phyloP scores from a whole-genome alignment of 2,113 vertebrate species.

The Cariama cristata region DNA sequence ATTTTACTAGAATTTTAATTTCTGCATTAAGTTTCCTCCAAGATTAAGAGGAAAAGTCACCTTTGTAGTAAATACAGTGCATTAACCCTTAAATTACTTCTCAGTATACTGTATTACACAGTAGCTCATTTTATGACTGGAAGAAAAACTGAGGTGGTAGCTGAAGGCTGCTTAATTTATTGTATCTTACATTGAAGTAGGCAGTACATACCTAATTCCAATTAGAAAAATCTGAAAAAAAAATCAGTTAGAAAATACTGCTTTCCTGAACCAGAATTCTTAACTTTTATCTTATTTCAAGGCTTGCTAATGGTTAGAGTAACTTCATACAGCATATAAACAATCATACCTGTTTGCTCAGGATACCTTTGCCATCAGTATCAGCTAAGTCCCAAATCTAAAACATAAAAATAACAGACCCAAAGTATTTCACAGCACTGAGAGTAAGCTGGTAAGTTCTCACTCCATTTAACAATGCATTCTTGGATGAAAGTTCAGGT shows the following conservation, averaged over 20 bases:
- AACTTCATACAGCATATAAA: not conserved
- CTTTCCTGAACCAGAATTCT: not conserved
- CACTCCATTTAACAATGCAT: not conserved
- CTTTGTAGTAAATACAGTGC: not conserved
- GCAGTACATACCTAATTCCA: not conserved
- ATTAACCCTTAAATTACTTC: not conserved
- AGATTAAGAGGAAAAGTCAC: not conserved
- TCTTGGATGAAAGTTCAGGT: not conserved
- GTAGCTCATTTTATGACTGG: not conserved
- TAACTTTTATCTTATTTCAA: not conserved
- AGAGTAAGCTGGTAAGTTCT: not conserved
- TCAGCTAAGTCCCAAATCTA: constrained; percentile 99
- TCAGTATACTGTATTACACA: not conserved
- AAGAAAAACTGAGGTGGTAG: not conserved
- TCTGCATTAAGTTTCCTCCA: not conserved
- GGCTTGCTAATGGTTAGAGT: not conserved
- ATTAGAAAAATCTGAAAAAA: not conserved
- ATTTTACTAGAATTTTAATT: not conserved
- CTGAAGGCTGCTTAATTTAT: not conserved
- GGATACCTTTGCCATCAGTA: constrained; percentile 91
- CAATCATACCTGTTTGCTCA: constrained; percentile 93
- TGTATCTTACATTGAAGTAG: not conserved
- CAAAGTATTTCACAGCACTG: not conserved
- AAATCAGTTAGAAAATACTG: not conserved
- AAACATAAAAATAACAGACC: not conserved